Evolutionary conservation across 2,113 vertebrate species (phyloP).

Genomic region (Ailuropoda melanoleuca): DNA sequence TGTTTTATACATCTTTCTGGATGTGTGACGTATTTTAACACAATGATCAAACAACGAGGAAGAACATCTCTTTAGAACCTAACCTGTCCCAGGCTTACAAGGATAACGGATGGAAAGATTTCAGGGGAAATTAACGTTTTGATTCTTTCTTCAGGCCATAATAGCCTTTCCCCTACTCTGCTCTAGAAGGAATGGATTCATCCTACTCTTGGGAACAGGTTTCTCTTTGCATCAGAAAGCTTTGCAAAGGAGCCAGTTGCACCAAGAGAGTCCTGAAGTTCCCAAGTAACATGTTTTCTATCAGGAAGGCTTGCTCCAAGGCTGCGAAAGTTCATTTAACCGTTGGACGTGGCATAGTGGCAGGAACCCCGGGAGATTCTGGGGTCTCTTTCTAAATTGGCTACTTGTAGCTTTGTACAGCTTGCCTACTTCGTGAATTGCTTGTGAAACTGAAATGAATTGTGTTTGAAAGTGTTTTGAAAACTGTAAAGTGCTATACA

Average conservation of each 20-base stretch:
- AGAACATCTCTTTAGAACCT: not conserved
- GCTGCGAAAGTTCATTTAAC: not conserved
- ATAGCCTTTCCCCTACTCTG: not conserved
- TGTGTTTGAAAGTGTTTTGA: slow-evolving; percentile 14
- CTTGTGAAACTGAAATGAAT: slow-evolving; percentile 9
- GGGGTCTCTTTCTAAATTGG: slow-evolving; percentile 7
- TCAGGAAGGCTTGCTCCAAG: not conserved
- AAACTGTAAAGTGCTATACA: slow-evolving; percentile 6
- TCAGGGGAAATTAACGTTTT: not conserved
- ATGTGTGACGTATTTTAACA: not conserved
- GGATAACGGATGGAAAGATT: slow-evolving; percentile 5
- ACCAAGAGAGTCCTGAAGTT: not conserved
- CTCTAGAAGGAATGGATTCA: not conserved
- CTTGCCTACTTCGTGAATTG: not conserved
- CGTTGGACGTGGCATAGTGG: not conserved
- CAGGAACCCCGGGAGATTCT: not conserved
- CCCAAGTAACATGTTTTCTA: not conserved
- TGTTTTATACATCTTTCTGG: not conserved
- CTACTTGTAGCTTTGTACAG: not conserved
- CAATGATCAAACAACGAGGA: not conserved
- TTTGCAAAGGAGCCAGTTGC: not conserved
- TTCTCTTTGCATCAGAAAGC: slow-evolving; percentile 28
- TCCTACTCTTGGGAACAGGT: not conserved
- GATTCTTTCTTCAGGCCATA: not conserved
- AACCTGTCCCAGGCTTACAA: not conserved